phyloP scores from a whole-genome alignment of 1,140 invertebrate genomes.

The Protaetia brevitarsis region DNA sequence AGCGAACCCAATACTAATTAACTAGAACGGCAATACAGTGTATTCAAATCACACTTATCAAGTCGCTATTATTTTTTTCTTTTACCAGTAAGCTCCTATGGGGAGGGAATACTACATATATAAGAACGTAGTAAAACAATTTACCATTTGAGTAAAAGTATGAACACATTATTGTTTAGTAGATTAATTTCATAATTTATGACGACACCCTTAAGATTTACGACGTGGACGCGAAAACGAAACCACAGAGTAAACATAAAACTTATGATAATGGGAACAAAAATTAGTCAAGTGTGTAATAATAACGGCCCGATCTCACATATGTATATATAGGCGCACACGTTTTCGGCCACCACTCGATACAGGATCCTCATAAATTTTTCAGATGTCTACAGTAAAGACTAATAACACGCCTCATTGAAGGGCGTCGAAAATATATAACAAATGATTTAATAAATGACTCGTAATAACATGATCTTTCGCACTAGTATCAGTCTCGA shows the following conservation, averaged over 20 bases:
- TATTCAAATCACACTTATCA: too few species aligned
- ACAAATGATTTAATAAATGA: conserved; percentile 31
- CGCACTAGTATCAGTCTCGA: conserved; percentile 24
- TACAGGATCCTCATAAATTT: conserved; percentile 28
- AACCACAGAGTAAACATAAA: background rate
- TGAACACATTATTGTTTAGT: too few species aligned
- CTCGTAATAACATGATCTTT: conserved; percentile 29
- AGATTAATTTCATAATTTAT: conserved; percentile 13
- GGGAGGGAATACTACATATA: too few species aligned
- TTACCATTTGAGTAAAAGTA: too few species aligned
- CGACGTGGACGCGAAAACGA: background rate
- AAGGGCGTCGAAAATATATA: conserved; percentile 31
- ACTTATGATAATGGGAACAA: conserved; percentile 14
- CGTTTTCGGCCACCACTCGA: conserved; percentile 18
- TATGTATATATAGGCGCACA: background rate
- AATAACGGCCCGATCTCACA: background rate
- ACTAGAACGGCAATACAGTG: too few species aligned
- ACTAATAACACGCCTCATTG: conserved; percentile 26
- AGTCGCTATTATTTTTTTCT: too few species aligned
- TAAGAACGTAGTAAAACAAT: too few species aligned
- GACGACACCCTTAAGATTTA: background rate
- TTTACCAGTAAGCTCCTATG: too few species aligned
- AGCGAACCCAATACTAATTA: too few species aligned
- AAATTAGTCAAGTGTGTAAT: conserved; percentile 17
- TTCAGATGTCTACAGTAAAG: conserved; percentile 28